phyloP scores from a whole-genome alignment of 2,888 invertebrate genomes.

The Campaea margaritaria region DNA sequence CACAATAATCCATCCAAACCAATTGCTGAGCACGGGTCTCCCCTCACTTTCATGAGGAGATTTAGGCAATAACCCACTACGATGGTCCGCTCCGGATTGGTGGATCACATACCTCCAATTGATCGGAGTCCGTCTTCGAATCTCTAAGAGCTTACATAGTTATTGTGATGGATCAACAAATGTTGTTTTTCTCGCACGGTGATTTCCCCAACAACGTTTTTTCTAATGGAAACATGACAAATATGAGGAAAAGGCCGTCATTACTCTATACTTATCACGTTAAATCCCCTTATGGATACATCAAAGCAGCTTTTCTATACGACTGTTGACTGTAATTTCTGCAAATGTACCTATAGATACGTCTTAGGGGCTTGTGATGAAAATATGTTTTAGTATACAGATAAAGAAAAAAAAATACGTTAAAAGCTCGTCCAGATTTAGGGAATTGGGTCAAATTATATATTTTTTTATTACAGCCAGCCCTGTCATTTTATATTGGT shows the following conservation, averaged over 20 bases:
- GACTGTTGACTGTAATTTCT: conserved; percentile 2
- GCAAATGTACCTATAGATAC: not conserved
- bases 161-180: too few relatives aligned
- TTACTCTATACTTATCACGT: conserved; percentile 5
- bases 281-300: conserved; percentile 18
- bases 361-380: not conserved
- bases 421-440: not conserved
- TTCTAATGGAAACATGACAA: not conserved
- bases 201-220: not conserved
- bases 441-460: not conserved
- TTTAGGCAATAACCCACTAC: too few relatives aligned
- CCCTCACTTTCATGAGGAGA: too few relatives aligned
- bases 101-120: too few relatives aligned
- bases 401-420: not conserved
- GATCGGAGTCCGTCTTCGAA: too few relatives aligned
- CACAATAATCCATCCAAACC: too few relatives aligned
- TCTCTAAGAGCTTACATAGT: too few relatives aligned
- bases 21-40: too few relatives aligned
- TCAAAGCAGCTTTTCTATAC: conserved; percentile 13
- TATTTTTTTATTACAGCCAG: not conserved
- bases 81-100: too few relatives aligned
- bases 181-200: not conserved
- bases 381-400: conserved; percentile 8
- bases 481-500: too few relatives aligned
- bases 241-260: conserved; percentile 1